A percentile compares a stretch with the other conserved stretches of the same genome.
Conservation (phyloP, 2,797 vertebrate genomes). For the Epinephelus malabaricus region DNA sequence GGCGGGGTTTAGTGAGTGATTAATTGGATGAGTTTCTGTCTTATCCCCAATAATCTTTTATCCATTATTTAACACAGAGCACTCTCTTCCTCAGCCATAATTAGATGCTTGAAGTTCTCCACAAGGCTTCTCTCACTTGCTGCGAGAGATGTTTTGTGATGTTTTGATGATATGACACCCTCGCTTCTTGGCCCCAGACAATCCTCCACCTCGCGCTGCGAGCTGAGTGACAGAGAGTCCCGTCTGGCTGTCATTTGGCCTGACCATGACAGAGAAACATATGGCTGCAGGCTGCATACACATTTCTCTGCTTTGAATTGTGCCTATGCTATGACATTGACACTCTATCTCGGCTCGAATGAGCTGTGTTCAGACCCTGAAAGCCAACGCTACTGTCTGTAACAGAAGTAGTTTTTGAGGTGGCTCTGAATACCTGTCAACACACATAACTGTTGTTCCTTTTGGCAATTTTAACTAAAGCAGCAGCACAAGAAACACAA, state of each 20-base stretch:
- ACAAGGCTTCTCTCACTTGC: constrained; percentile 14
- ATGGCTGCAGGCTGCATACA: constrained; percentile 66
- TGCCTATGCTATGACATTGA: constrained; percentile 65
- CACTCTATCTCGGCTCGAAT: constrained; percentile 74
- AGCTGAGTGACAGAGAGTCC: constrained; percentile 77
- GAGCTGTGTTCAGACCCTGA: constrained; percentile 69
- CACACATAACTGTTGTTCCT: constrained; percentile 65
- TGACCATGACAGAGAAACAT: constrained; percentile 77
- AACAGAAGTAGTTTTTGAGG: constrained; percentile 59
- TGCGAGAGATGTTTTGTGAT: constrained; percentile 27
- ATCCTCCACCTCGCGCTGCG: constrained; percentile 62
- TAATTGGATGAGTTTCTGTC: not conserved
- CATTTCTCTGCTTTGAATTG: constrained; percentile 51
- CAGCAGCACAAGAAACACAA: constrained; percentile 44
- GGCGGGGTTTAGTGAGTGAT: not conserved
- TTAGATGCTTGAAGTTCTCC: not conserved
- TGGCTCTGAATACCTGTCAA: constrained; percentile 77
- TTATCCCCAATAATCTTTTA: not conserved
- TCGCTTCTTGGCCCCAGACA: constrained; percentile 65
- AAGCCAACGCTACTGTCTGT: constrained; percentile 63
- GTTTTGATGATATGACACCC: constrained; percentile 50
- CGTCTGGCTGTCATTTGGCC: constrained; percentile 78
- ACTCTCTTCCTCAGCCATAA: not conserved
- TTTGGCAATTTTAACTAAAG: constrained; percentile 72
- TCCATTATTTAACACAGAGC: not conserved